Evolutionary conservation across 2,888 invertebrate genomes (phyloP), one percentile per base, ranked within the genome.

Genomic region (Furcula furcula): DNA sequence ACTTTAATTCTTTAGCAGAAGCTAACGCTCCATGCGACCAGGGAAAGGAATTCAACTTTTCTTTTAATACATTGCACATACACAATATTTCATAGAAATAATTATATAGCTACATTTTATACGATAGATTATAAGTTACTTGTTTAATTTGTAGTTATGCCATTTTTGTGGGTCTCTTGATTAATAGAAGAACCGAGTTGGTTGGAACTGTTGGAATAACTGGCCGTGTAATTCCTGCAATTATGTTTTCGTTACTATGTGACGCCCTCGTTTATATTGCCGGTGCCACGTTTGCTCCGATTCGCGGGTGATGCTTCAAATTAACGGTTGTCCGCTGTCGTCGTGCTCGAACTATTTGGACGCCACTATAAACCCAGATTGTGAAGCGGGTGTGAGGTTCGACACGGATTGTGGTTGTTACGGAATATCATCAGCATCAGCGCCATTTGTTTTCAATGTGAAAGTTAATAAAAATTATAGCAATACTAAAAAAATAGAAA

Each of bases 271-370:
- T 38, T 54, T 54, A 46, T 51, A 54, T 48, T 36, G 48, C 52
- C 59, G n/a, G 58, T 30, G 25, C 29, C 30, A 36, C 22, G 29
- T 36, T 37, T 40, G 51, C 36, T 43, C 48, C 41, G 58, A 51
- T 62, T 57, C 39, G 48, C 56, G 46, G 42, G 47, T 58, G 60
- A 61, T 54, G 50, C 60, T 65, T 58, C 53, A 49, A 55, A 47
- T 54, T 81, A 81, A 79, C 81, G 79, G 78, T 55, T 51, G 46
- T 51, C 65, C 63, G 63, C 46, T 65, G 59, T 52, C 72, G 70
- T 84, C 83, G 84, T 84, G 86, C 74, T 55, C 62, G 56, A 51
- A 72, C 76, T 70, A 82, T 85, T 80, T 79, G 56, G 54, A 47
- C 68, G 61, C 72, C 70, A 79, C 79, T 77, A 77, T 68, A 67